Conservation (phyloP, 2,113 vertebrate species). For the Leiothrix lutea region DNA sequence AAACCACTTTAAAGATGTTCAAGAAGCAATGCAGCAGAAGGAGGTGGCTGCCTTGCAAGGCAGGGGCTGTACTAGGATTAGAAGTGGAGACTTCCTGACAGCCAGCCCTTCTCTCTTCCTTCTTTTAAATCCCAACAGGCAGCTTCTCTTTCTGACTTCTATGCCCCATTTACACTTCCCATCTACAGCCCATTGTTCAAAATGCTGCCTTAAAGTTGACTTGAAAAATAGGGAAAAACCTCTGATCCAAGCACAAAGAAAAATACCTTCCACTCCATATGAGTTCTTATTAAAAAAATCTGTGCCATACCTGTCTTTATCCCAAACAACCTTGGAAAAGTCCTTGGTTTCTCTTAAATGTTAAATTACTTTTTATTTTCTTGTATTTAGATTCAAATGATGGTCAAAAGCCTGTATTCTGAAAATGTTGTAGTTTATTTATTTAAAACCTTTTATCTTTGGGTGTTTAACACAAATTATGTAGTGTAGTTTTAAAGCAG, state of each 20-base stretch:
- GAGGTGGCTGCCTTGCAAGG: not conserved
- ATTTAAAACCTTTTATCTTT: not conserved
- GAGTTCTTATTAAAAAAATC: not conserved
- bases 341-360: not conserved
- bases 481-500: not conserved
- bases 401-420: not conserved
- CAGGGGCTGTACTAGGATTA: not conserved
- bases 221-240: not conserved
- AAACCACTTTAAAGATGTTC: not conserved
- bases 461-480: not conserved
- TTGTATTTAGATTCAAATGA: not conserved
- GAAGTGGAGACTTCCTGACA: not conserved
- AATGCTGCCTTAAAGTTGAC: not conserved
- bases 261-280: not conserved
- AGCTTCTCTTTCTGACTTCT: not conserved
- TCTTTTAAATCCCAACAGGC: not conserved
- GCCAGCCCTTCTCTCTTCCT: not conserved
- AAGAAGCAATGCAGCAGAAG: not conserved
- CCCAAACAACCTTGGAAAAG: not conserved
- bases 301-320: not conserved
- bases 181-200: not conserved
- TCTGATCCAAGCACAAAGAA: not conserved
- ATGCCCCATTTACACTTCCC: not conserved
- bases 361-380: not conserved
- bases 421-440: not conserved